These are phyloP conservation scores for Varecia variegata DNA, from an alignment of 2,797 vertebrate species.

Conservation along the genomic window DNA sequence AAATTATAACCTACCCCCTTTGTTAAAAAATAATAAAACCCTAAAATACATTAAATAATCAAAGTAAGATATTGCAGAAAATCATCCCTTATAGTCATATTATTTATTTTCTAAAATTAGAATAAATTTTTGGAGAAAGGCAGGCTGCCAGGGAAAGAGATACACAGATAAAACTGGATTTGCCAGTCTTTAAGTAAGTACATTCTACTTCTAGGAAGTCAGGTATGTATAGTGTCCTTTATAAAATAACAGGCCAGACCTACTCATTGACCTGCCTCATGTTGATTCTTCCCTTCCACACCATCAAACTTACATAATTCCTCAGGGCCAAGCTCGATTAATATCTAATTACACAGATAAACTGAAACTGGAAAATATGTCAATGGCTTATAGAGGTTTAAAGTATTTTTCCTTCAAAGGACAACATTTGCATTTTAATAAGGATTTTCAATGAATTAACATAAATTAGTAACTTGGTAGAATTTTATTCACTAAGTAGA, in stretches of 20 bases:
- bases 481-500: slow-evolving; percentile 42
- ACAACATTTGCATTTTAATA: slow-evolving; percentile 71
- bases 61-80: neutral
- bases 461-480: slow-evolving; percentile 46
- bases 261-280: neutral
- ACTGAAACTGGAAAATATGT: slow-evolving; percentile 41
- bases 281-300: neutral
- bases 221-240: neutral
- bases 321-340: slow-evolving; percentile 41
- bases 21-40: neutral
- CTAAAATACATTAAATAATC: neutral
- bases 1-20: neutral
- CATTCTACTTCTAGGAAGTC: neutral
- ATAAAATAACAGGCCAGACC: neutral
- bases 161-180: neutral
- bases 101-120: slow-evolving; percentile 11
- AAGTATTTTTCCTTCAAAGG: slow-evolving; percentile 40
- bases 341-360: slow-evolving; percentile 61
- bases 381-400: slow-evolving; percentile 61
- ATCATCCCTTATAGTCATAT: neutral
- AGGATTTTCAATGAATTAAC: slow-evolving; percentile 41
- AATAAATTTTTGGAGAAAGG: neutral
- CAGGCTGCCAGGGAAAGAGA: neutral
- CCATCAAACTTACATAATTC: neutral
- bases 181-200: neutral